These are phyloP conservation scores for Acanthopagrus latus DNA, from an alignment of 2,797 vertebrate species.

Conservation along the genomic window DNA sequence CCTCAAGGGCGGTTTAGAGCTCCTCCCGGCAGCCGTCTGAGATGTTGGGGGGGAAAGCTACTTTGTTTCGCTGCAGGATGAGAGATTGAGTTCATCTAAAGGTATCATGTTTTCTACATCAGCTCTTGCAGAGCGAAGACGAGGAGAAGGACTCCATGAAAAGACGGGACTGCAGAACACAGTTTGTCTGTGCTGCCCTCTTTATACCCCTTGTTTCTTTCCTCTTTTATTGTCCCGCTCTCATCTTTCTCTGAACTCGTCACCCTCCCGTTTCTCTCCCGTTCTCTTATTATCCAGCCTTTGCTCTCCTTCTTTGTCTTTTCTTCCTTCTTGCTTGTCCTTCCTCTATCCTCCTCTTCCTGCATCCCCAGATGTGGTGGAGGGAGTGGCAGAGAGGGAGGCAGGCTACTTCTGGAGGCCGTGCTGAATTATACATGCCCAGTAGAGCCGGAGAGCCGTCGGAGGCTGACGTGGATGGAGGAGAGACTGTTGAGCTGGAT, in stretches of 20 bases:
- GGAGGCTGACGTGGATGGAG: conserved; percentile 64
- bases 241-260: neutral
- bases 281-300: neutral
- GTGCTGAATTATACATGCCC: conserved; percentile 74
- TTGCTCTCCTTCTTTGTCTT: neutral
- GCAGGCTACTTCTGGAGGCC: conserved; percentile 37
- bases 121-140: conserved; percentile 1
- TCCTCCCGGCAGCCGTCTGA: neutral
- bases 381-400: conserved; percentile 25
- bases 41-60: neutral
- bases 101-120: neutral
- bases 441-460: conserved; percentile 31
- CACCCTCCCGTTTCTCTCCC: neutral
- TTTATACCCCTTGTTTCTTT: neutral
- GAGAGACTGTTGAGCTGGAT: conserved; percentile 57
- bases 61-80: neutral
- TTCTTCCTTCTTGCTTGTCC: neutral
- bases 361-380: neutral
- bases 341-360: neutral
- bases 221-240: neutral
- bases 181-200: neutral
- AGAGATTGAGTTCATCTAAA: conserved; percentile 9
- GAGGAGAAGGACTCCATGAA: neutral
- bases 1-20: neutral
- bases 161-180: neutral